Percentiles rank a stretch among this genome's conserved stretches.
phyloP scores from a whole-genome alignment of 2,797 vertebrate species.

The Alfaro cultratus region DNA sequence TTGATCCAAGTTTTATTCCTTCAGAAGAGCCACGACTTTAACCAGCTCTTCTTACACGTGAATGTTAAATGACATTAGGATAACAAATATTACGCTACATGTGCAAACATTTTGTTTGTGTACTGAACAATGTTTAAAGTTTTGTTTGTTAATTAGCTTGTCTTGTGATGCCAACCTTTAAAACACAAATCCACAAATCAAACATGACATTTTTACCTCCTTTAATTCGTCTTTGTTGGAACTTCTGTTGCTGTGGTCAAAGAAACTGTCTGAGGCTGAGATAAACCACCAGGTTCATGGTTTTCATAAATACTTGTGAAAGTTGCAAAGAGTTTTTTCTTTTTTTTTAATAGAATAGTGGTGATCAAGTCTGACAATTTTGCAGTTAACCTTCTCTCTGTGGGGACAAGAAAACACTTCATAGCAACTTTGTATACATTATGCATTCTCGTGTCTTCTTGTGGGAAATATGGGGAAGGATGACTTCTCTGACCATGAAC shows the following conservation, averaged over 20 bases:
- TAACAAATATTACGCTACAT: neutral
- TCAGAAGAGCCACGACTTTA: neutral
- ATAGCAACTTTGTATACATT: neutral
- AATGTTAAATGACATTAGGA: neutral
- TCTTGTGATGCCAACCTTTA: neutral
- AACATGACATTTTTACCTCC: neutral
- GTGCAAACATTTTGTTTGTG: neutral
- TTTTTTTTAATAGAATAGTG: neutral
- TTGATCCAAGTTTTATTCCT: neutral
- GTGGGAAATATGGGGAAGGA: neutral
- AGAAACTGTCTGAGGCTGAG: neutral
- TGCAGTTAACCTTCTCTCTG: constrained; percentile 4
- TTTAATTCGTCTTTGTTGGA: neutral
- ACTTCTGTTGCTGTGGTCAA: neutral
- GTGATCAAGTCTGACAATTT: neutral
- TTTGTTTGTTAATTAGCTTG: neutral
- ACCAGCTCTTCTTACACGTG: neutral
- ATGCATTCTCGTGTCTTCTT: neutral
- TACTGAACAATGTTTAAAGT: neutral
- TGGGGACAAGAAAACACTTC: constrained; percentile 1
- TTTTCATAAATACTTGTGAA: neutral
- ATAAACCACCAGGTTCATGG: neutral
- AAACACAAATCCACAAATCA: neutral
- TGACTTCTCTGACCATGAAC: neutral
- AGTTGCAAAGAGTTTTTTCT: neutral